Conservation (phyloP, 1,140 invertebrate species). For the Drepana arcuata region DNA sequence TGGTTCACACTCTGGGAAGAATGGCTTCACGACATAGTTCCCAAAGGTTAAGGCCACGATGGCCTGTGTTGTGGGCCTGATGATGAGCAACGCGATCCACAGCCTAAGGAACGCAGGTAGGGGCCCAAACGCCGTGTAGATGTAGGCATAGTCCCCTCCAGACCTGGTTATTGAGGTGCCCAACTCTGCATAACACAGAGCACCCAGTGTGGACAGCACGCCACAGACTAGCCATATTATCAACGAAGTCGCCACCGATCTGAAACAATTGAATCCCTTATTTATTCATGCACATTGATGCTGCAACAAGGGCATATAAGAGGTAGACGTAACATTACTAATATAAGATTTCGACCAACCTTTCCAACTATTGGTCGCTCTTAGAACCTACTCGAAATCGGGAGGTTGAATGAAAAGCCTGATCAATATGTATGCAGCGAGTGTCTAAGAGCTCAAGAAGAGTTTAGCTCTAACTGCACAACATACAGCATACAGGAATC, state of each 20-base stretch:
- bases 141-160: conserved; percentile 92
- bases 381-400: too few species aligned
- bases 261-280: conserved; percentile 27
- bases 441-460: too few species aligned
- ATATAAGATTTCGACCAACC: too few species aligned
- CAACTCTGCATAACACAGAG: conserved; percentile 89
- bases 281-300: neutral
- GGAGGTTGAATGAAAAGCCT: too few species aligned
- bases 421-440: too few species aligned
- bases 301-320: too few species aligned
- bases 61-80: conserved; percentile 86
- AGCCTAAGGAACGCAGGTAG: conserved; percentile 89
- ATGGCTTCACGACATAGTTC: conserved; percentile 85
- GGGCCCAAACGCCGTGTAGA: conserved; percentile 90
- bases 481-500: too few species aligned
- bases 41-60: conserved; percentile 89
- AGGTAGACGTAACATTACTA: too few species aligned
- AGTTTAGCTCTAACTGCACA: too few species aligned
- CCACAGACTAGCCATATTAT: conserved; percentile 84
- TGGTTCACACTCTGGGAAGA: conserved; percentile 81
- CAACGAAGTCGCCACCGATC: conserved; percentile 79
- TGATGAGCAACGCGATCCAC: conserved; percentile 90
- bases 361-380: too few species aligned
- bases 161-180: conserved; percentile 86
- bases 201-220: conserved; percentile 82